Base-by-base conservation (phyloP, 2,888 invertebrate genomes). In the Zhuqinia jingwanae region DNA sequence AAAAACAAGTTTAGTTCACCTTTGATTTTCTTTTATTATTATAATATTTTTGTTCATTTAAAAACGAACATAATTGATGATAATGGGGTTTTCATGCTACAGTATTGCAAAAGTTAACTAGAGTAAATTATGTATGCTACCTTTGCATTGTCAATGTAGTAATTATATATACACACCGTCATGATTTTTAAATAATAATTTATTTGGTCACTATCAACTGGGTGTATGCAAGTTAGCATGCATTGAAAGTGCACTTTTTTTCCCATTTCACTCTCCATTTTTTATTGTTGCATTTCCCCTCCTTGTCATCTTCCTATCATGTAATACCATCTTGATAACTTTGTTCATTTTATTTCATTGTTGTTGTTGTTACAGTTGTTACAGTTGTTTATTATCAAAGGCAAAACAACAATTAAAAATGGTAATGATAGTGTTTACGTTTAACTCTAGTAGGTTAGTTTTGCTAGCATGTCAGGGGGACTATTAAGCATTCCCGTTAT, bases 1-100 rank as follows among this genome's bases (percentile, higher is more conserved):
- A 70, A 45, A 47, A 70, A 70, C 68, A 17, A 47, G 68, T 70
- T 70, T 70, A 42, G 5, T 36, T 36, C 36, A 6, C 8, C 5
- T 70, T 45, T 45, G 68, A 70, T 70, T 70, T 36, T 70, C 68
- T 70, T 70, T 70, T 65, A 63, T 63, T 63, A n/a, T n/a, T n/a
- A n/a, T n/a, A n/a, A n/a, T n/a, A n/a, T n/a, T n/a, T 36, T 58
- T 70, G 13, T 65, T 65, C n/a, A 22, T 45, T 47, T 47, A 15
- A 47, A 70, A 70, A 22, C 36, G 45, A 47, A 15, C 22, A 70
- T 22, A 20, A 45, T 47, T 1, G 17, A 27, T 36, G 36, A 2
- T 36, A 65, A 65, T 36, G 63, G 15, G 65, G 36, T 42, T 36
- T 65, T 65, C 27, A 27, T 27, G 27, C 30, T 17, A 42, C 42